Evolutionary conservation across 2,797 vertebrate genomes (phyloP).

Genomic region (Toxotes lorentzi): DNA sequence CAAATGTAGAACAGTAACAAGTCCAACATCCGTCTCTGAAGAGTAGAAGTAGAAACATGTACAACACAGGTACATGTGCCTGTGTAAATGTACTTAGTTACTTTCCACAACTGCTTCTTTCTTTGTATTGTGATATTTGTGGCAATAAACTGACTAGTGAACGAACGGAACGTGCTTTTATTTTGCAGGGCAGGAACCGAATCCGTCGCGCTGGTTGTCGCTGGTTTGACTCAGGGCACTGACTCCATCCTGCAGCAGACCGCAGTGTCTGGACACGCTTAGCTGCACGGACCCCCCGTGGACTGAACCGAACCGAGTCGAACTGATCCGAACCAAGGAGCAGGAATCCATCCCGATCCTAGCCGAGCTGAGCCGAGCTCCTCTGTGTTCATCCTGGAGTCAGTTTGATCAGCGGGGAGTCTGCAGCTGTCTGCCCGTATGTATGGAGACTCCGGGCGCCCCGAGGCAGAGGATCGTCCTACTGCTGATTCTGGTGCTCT

Average conservation of each 20-base stretch:
- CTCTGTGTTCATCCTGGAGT: background rate
- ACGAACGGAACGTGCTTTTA: slow-evolving; percentile 35
- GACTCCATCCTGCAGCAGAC: slow-evolving; percentile 34
- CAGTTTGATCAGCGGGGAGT: slow-evolving; percentile 1
- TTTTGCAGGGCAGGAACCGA: slow-evolving; percentile 35
- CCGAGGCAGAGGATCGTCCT: background rate
- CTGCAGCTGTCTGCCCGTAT: slow-evolving; percentile 4
- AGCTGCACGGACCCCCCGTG: slow-evolving; percentile 17
- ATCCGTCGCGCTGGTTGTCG: background rate
- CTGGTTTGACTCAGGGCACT: background rate
- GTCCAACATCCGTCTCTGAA: too few relatives aligned
- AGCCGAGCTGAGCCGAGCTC: background rate
- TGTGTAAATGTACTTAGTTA: too few relatives aligned
- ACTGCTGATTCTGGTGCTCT: slow-evolving; percentile 48
- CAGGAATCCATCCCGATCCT: background rate
- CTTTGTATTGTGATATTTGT: too few relatives aligned
- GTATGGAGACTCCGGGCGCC: slow-evolving; percentile 45
- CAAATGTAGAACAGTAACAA: too few relatives aligned
- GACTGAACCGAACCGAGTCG: background rate
- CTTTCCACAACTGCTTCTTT: too few relatives aligned
- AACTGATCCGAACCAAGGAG: background rate
- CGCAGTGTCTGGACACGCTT: slow-evolving; percentile 17
- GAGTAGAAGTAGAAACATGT: too few relatives aligned
- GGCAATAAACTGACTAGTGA: too few relatives aligned
- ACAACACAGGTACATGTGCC: too few relatives aligned